Evolutionary conservation across 2,113 vertebrate genomes (phyloP).

Genomic region (Pygoscelis adeliae): DNA sequence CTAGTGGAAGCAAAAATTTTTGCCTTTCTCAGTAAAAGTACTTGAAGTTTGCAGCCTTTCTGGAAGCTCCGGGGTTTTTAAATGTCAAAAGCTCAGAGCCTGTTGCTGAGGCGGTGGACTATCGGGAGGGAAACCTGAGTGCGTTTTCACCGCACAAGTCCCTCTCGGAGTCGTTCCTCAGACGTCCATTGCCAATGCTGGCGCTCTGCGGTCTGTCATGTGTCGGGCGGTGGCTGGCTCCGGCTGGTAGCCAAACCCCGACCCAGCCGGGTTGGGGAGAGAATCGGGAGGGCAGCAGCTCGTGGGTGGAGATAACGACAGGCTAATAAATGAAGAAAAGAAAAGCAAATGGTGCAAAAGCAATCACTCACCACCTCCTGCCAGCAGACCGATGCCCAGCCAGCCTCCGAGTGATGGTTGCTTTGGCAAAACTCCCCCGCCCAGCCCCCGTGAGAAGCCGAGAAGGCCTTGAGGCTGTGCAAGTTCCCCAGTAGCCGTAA

Average conservation of each 20-base stretch:
- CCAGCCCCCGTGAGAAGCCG: too few relatives aligned
- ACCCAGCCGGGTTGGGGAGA: fast-evolving
- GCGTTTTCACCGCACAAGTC: fast-evolving
- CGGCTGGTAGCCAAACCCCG: neutral
- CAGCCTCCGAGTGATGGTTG: too few relatives aligned
- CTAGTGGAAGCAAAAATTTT: neutral
- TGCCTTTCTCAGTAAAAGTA: neutral
- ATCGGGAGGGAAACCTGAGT: neutral
- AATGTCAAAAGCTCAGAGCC: neutral
- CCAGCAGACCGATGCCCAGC: neutral
- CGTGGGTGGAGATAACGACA: neutral
- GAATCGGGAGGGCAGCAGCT: neutral
- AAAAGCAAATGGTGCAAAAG: neutral
- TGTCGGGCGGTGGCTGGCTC: neutral
- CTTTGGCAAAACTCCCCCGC: neutral
- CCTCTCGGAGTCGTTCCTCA: neutral
- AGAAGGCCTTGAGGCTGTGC: too few relatives aligned
- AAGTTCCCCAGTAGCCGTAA: too few relatives aligned
- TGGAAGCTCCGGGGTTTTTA: neutral
- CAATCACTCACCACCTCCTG: too few relatives aligned
- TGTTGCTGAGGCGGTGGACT: neutral
- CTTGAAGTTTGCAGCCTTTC: neutral
- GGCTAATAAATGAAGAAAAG: neutral
- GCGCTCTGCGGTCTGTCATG: fast-evolving
- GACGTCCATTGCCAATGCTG: fast-evolving